phyloP scores from a whole-genome alignment of 2,888 invertebrate genomes.

The Drosophila emarginata region DNA sequence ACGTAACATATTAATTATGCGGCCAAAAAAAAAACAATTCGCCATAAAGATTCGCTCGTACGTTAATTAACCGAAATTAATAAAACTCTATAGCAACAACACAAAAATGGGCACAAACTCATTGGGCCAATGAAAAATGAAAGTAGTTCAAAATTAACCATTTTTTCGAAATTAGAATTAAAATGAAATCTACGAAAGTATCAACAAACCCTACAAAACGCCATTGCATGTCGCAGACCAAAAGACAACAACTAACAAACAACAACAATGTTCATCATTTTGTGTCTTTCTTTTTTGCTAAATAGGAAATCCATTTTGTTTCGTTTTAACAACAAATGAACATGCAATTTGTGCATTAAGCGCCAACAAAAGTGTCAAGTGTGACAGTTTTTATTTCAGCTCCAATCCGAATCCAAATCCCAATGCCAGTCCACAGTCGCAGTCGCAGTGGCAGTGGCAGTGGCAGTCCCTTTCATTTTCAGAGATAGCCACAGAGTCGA shows the following conservation, averaged over 20 bases:
- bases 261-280: conserved; percentile 5
- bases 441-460: too few species aligned
- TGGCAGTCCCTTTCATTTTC: conserved; percentile 36
- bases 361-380: conserved; percentile 65
- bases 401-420: conserved; percentile 22
- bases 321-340: conserved; percentile 48
- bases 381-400: conserved; percentile 42
- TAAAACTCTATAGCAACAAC: conserved; percentile 29
- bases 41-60: conserved; percentile 31
- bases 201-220: conserved; percentile 29
- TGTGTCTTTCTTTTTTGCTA: conserved; percentile 23
- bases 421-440: conserved; percentile 19
- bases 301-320: conserved; percentile 60
- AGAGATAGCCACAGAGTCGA: conserved; percentile 3
- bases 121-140: conserved; percentile 54
- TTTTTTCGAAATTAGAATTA: conserved; percentile 35
- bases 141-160: conserved; percentile 49
- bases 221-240: conserved; percentile 56
- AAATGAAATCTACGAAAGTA: conserved; percentile 49
- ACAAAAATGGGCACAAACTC: conserved; percentile 41
- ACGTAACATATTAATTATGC: conserved; percentile 75
- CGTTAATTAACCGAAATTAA: conserved; percentile 64
- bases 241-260: conserved; percentile 7
- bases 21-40: conserved; percentile 28
- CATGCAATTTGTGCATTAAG: conserved; percentile 72